Evolutionary conservation across 2,888 invertebrate species (phyloP), one percentile per base, ranked within the genome.

Genomic region (Tinea pellionella): DNA sequence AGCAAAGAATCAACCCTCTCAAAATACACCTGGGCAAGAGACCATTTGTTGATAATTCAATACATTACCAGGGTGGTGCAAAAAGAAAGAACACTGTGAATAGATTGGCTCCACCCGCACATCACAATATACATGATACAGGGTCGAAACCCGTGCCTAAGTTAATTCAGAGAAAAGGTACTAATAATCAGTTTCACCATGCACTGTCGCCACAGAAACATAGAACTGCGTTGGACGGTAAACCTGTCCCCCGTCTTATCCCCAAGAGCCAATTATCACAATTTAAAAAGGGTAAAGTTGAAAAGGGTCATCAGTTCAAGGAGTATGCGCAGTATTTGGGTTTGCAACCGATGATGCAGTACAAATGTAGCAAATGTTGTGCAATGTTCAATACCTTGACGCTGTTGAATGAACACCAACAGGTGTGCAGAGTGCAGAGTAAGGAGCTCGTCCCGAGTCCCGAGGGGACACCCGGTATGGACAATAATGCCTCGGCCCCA

Each of bases 281-380:
- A 67, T 86, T 74, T 68, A 86, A 84, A 72, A 86, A 81, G 67
- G 75, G 79, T 72, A 87, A 86, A 69, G 66, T 73, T 67, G 82
- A 84, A 72, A 86, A 84, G 65, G 62, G 59, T 4, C 41, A 82
- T 62, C 81, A 81, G 68, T 68, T 83, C 65, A 84, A 83, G 57
- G 92, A 93, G 69, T 92, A 92, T 81, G 91, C 91, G 58, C 93
- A 93, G 70, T 93, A 92, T 74, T 80, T 93, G 66, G 92, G 93
- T 12, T 75, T 93, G 61, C 92, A 93, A 71, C 91, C 92, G 6
- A 89, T 91, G 73, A 90, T 92, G 58, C 92, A 92, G 76, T 91
- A 91, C 71, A 92, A 92, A 71, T 94, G 94, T 73, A 89, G 91
- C 51, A 93, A 92, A 74, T 94, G 94, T 78, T 90, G 90, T 69